Evolutionary conservation across 2,113 vertebrate species (phyloP), one percentile per base, ranked within the genome.

Genomic region (Maccullochella peelii): DNA sequence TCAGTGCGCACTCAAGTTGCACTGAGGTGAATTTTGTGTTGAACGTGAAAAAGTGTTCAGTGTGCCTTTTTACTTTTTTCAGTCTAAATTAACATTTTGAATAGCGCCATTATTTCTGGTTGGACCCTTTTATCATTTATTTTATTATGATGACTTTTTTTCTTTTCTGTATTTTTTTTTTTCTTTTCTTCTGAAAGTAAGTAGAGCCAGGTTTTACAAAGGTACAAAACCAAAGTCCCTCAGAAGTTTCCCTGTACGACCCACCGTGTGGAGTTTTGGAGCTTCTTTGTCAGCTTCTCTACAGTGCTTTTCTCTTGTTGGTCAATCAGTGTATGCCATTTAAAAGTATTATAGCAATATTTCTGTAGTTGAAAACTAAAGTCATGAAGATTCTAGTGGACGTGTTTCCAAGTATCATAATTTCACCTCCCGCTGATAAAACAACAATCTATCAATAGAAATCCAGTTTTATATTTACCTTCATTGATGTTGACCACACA

Each of bases 281-380:
- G 92, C 91, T 94, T 95, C 85, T 94, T 73, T 78, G 71, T 93
- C 89, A 89, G 86, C 89, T 93, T 91, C 78, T 93, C 85, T 86
- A 89, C 88, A 65, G 66, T 91, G 87, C 76, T 89, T 93, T 86
- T 75, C 44, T 81, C 86, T 87, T 38, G 77, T 88, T 83, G 89
- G 91, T 95, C 88, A 88, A 93, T 94, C 94, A 91, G 91, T 95
- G 94, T 95, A 95, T 89, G 95, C 95, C 93, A 93, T 94, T 94
- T 93, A 91, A 89, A 96, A 96, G 97, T 98, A 98, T 98, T 96
- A 96, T 95, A 99, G 98, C 98, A 99, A 99, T 98, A 99, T 96
- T 96, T 95, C 95, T 94, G 82, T 94, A 94, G 94, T 88, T 93
- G 84, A 94, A 93, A 86, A 94, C 86, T 93, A 84, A 95, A 91